phyloP scores from a whole-genome alignment of 1,140 invertebrate species.

The Microplitis demolitor region DNA sequence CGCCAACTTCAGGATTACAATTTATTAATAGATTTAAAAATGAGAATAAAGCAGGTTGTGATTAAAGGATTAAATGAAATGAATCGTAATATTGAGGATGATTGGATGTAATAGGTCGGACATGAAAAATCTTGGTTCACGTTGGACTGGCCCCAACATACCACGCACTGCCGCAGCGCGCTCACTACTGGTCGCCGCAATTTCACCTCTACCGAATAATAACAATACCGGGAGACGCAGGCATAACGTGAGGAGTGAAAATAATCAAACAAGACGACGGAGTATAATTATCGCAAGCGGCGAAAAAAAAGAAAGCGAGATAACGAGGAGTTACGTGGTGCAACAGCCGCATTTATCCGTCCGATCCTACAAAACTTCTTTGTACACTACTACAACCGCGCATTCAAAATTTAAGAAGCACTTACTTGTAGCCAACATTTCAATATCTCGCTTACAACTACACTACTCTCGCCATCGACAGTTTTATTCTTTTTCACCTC shows the following conservation, averaged over 20 bases:
- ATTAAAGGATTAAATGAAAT: neutral
- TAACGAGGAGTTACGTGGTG: conserved; percentile 41
- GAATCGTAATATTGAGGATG: neutral
- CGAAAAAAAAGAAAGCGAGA: conserved; percentile 34
- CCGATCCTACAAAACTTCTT: conserved; percentile 55
- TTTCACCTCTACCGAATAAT: conserved; percentile 39
- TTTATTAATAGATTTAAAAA: no score
- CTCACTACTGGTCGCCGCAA: conserved; percentile 58
- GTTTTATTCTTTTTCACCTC: conserved; percentile 48
- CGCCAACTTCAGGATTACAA: no score
- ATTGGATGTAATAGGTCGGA: conserved; percentile 49
- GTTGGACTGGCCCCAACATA: conserved; percentile 62
- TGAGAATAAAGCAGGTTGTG: no score
- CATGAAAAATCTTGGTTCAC: conserved; percentile 64
- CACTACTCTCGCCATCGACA: conserved; percentile 38
- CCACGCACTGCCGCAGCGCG: conserved; percentile 63
- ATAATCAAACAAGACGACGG: conserved; percentile 24
- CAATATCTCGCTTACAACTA: conserved; percentile 27
- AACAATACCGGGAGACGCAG: conserved; percentile 32
- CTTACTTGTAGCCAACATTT: conserved; percentile 17
- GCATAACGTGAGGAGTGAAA: conserved; percentile 40
- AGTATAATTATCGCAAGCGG: conserved; percentile 14
- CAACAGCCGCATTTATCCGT: conserved; percentile 56
- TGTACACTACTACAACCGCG: conserved; percentile 27
- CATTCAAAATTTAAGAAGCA: conserved; percentile 31